These are phyloP conservation scores for Vicugna pacos DNA, from an alignment of 2,113 vertebrate genomes.

Conservation along the genomic window DNA sequence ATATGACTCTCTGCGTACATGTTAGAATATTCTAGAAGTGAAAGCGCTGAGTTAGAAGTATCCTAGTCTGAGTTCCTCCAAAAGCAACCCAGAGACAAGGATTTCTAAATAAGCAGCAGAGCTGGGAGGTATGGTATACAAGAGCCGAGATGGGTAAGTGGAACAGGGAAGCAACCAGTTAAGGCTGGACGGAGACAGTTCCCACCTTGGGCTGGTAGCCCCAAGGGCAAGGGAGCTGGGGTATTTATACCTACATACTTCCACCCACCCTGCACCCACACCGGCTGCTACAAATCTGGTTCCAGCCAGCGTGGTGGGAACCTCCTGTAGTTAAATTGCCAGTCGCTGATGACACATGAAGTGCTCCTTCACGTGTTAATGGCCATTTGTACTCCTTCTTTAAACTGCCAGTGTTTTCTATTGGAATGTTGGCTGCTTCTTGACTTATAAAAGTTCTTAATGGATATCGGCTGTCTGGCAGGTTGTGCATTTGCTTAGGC, in stretches of 20 bases:
- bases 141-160: accelerated
- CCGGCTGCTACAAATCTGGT: not conserved
- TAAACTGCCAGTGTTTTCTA: not conserved
- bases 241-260: not conserved
- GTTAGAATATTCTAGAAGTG: not conserved
- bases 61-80: not conserved
- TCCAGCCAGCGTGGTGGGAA: not conserved
- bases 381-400: not conserved
- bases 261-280: too few relatives aligned
- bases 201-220: not conserved
- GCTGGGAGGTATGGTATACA: not conserved
- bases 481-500: not conserved
- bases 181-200: not conserved
- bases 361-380: not conserved
- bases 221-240: not conserved
- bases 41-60: slow-evolving; percentile 52
- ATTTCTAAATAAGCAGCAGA: not conserved
- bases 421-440: not conserved
- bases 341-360: not conserved
- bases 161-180: not conserved
- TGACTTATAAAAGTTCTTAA: not conserved
- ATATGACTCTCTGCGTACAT: not conserved
- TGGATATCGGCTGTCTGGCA: not conserved
- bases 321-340: not conserved
- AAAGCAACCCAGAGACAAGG: not conserved